Conservation (phyloP, 2,888 invertebrate species). For the Plagodis pulveraria region DNA sequence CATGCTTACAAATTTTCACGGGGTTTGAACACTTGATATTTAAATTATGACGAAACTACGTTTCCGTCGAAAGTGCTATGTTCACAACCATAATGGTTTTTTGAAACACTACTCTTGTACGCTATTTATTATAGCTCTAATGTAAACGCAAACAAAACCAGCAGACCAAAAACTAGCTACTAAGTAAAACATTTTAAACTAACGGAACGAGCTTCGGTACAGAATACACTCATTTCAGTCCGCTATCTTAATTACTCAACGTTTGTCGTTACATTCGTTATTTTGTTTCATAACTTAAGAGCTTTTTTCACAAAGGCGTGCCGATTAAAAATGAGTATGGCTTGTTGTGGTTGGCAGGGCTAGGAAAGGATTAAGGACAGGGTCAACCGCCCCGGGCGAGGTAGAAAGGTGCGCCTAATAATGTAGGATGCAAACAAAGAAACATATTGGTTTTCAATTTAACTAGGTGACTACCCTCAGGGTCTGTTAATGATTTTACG, state of each 20-base stretch:
- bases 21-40: too few relatives aligned
- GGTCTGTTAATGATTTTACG: neutral
- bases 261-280: slow-evolving; percentile 32
- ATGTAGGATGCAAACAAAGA: slow-evolving; percentile 3
- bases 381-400: slow-evolving; percentile 3
- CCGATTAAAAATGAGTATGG: slow-evolving; percentile 44
- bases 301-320: slow-evolving; percentile 44
- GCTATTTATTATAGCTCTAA: too few relatives aligned
- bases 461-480: neutral
- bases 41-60: too few relatives aligned
- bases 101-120: too few relatives aligned
- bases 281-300: slow-evolving; percentile 45
- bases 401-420: neutral
- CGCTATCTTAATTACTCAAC: slow-evolving; percentile 19
- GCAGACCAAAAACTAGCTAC: too few relatives aligned
- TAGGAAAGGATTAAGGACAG: slow-evolving; percentile 32
- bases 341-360: slow-evolving; percentile 35
- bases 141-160: too few relatives aligned
- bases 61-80: too few relatives aligned
- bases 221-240: neutral
- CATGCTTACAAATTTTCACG: too few relatives aligned
- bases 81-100: too few relatives aligned
- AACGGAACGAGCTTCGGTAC: neutral
- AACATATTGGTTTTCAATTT: slow-evolving; percentile 12
- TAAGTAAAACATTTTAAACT: neutral